Conservation (phyloP, 2,797 vertebrate species). For the Delichon dasypus region DNA sequence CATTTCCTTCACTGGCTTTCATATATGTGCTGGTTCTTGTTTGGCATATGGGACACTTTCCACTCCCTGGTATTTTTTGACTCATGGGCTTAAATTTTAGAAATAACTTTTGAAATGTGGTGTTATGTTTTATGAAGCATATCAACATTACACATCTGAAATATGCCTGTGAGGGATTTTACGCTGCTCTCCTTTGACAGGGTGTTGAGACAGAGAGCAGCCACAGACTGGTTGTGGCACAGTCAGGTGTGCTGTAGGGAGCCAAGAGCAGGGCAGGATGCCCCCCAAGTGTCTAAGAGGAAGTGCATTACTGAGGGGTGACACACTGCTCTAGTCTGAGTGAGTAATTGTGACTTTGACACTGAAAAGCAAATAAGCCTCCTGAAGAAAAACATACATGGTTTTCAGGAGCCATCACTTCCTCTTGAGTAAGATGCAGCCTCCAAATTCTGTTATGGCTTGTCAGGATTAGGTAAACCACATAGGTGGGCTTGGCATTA, state of each 20-base stretch:
- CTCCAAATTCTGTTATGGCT: not conserved
- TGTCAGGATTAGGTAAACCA: conserved; percentile 11
- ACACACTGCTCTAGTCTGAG: not conserved
- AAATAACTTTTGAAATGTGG: conserved; percentile 11
- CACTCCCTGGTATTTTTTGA: not conserved
- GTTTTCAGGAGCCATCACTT: not conserved
- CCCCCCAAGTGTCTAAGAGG: not conserved
- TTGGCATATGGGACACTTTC: not conserved
- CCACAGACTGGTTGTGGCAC: not conserved
- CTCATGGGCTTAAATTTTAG: not conserved
- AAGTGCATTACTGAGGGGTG: not conserved
- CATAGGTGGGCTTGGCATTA: not conserved
- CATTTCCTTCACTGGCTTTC: not conserved
- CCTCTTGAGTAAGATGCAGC: conserved; percentile 38
- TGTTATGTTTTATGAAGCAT: conserved; percentile 11
- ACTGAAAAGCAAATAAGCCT: not conserved
- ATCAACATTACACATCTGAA: not conserved
- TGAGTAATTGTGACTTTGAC: conserved; percentile 30
- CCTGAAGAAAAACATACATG: not conserved
- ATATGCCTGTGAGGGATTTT: conserved; percentile 4
- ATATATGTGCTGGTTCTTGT: conserved; percentile 12
- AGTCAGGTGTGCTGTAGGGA: not conserved
- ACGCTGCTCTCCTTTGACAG: not conserved
- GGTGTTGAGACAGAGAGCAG: conserved; percentile 31
- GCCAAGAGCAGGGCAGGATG: not conserved